Percentiles rank a stretch among this genome's conserved stretches.
Conservation (phyloP, 2,113 vertebrate species). For the Petrocephalus microphthalmus region DNA sequence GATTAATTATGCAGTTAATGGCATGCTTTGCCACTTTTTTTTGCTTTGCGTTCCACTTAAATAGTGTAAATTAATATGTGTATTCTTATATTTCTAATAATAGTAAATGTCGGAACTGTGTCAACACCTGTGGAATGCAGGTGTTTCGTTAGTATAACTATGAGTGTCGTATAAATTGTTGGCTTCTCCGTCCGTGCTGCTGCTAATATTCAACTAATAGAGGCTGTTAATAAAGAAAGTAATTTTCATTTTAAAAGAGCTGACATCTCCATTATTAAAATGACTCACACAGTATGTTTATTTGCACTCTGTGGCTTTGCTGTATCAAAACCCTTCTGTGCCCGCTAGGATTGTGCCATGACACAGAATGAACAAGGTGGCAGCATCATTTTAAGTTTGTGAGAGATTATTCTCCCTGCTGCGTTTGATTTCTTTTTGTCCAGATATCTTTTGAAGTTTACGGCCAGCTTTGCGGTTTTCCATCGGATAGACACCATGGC, state of each 20-base stretch:
- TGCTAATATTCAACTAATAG: not conserved
- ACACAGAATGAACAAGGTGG: not conserved
- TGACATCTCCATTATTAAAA: not conserved
- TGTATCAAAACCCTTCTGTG: not conserved
- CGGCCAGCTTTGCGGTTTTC: not conserved
- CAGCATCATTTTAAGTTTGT: not conserved
- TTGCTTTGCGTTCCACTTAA: not conserved
- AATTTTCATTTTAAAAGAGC: not conserved
- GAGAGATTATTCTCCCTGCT: not conserved
- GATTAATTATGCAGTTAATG: not conserved
- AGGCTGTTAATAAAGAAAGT: not conserved
- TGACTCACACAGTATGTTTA: not conserved
- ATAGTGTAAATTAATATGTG: not conserved
- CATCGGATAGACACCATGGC: not conserved
- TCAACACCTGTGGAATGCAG: not conserved
- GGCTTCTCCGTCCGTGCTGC: not conserved
- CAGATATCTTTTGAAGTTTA: not conserved
- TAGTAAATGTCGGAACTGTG: not conserved
- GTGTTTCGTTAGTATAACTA: not conserved
- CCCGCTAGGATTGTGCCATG: not conserved
- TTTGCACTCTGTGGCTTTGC: not conserved
- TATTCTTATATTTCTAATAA: not conserved
- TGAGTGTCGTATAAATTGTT: not conserved
- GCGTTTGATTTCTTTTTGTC: not conserved
- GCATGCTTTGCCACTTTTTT: not conserved